Conservation (phyloP, 2,113 vertebrate species). For the Columba janthina region DNA sequence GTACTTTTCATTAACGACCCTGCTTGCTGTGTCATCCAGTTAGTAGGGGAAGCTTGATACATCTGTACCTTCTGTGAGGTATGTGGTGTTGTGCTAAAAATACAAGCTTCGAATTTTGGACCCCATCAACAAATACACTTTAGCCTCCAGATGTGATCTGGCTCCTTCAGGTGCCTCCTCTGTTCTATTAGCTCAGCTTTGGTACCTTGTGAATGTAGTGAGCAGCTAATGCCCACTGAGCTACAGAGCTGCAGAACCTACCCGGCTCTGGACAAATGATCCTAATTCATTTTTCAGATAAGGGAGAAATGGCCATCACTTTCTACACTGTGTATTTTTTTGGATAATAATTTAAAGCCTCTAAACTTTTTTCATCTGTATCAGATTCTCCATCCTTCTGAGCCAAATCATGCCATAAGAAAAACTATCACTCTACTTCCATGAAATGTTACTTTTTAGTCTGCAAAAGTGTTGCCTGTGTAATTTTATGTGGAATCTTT, state of each 20-base stretch:
- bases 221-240: background rate
- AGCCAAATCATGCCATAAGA: background rate
- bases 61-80: background rate
- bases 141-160: background rate
- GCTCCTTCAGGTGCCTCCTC: background rate
- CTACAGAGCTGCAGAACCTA: background rate
- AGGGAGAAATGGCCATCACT: rapidly evolving
- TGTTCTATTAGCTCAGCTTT: background rate
- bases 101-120: background rate
- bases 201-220: background rate
- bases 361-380: background rate
- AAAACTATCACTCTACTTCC: background rate
- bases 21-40: background rate
- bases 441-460: background rate
- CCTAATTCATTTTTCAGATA: background rate
- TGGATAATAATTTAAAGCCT: background rate
- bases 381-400: background rate
- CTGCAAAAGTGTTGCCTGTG: background rate
- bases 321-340: background rate
- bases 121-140: background rate
- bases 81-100: background rate
- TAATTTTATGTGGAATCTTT: background rate
- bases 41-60: background rate
- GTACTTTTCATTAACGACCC: background rate
- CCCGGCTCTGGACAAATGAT: background rate